Base-by-base conservation (phyloP, 2,888 invertebrate genomes). In the Tanytarsus gracilentus region DNA sequence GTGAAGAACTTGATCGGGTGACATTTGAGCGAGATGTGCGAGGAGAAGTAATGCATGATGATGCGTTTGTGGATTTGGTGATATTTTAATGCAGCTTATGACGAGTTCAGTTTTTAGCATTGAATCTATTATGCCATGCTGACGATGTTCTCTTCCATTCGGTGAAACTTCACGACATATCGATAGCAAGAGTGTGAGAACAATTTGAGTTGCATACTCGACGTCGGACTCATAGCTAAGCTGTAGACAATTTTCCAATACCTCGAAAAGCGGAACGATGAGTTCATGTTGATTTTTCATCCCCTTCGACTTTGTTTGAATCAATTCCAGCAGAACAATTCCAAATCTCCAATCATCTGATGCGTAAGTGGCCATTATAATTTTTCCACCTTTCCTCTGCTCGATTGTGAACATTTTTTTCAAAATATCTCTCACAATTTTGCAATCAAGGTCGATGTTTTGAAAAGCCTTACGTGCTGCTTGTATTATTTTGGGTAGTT, bases 1-100 rank as follows among this genome's bases (percentile, higher is more conserved):
- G 69, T 92, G 88, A 14, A 97, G 75, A 0, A 98, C 91, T 74
- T 87, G 84, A 62, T 85, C 82, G 0, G 93, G 93, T 61, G 88
- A 78, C 68, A 90, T 78, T 26, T 79, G 78, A 0, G 93, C 90
- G 11, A 87, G 84, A 61, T 86, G 81, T 0, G 89, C 83, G 2
- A 98, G 76, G 1, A 97, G 77, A 27, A 93, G 77, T 60, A 98
- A 75, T 0, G 96, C 93, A 67, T 95, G 92, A 67, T 96, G 89
- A 69, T 98, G 96, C 0, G 96, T 95, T 73, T 96, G 95, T 0
- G 95, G 95, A 73, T 95, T 95, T 68, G 87, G 86, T 0, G 95
- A 92, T 2, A 85, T 85, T 64, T 96, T 79, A 58, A 98, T 86
- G 67, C 93, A 94, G 66, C 91, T 87, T 1, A 97, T 91, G 2